phyloP scores from a whole-genome alignment of 2,113 vertebrate genomes.

The Cichladusa arquata region DNA sequence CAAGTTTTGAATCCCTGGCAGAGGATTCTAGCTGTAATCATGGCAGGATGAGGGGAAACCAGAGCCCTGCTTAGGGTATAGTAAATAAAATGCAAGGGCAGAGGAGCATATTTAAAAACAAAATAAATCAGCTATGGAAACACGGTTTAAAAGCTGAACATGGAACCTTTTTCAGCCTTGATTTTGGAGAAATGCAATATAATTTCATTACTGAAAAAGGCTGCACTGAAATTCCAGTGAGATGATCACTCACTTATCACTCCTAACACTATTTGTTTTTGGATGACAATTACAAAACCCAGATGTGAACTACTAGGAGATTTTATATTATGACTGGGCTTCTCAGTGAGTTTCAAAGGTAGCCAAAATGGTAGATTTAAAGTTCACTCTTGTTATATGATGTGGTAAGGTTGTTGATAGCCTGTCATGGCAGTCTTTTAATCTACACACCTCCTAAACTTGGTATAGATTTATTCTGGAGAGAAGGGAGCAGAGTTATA shows the following conservation, averaged over 20 bases:
- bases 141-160: neutral
- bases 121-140: neutral
- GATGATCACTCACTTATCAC: constrained; percentile 22
- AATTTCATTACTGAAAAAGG: constrained; percentile 21
- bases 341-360: constrained; percentile 37
- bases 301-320: constrained; percentile 40
- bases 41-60: constrained; percentile 19
- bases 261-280: constrained; percentile 6
- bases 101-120: neutral
- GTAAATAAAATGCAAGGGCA: neutral
- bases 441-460: constrained; percentile 7
- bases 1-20: neutral
- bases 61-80: constrained; percentile 1
- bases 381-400: constrained; percentile 9
- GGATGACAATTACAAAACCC: constrained; percentile 45
- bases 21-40: neutral
- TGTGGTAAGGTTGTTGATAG: constrained; percentile 40
- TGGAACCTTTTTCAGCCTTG: neutral
- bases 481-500: neutral
- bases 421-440: constrained; percentile 28
- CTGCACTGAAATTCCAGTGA: neutral
- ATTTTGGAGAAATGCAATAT: neutral
- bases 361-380: constrained; percentile 36
- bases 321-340: constrained; percentile 4
- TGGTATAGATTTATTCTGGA: neutral